phyloP scores from a whole-genome alignment of 64 coral and sea anemone species.

The Pocillopora damicornis region DNA sequence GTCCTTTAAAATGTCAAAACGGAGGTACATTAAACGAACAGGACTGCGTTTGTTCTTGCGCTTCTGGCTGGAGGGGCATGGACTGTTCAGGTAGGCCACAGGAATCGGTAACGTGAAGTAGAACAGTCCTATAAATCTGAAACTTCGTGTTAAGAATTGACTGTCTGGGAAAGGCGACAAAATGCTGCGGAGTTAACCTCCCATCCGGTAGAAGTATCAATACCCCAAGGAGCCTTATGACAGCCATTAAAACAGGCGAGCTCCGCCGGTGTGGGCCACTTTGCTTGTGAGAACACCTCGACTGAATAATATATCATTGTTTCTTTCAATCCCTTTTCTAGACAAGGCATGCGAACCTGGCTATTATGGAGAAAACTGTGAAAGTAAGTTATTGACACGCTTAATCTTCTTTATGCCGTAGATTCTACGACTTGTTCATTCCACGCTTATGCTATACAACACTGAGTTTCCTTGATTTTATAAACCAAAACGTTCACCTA shows the following conservation, averaged over 20 bases:
- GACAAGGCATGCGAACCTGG: neutral
- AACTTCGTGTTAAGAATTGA: neutral
- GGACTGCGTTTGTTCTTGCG: conserved; percentile 42
- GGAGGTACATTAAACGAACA: conserved; percentile 31
- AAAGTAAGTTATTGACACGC: neutral
- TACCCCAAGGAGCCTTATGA: no score
- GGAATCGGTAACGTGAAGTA: neutral
- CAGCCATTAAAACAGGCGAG: no score
- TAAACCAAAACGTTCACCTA: no score
- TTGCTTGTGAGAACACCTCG: no score
- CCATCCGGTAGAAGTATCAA: no score
- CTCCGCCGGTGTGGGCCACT: no score
- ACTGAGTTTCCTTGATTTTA: neutral
- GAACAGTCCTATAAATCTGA: no score
- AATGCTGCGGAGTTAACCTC: no score
- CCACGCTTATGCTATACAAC: neutral
- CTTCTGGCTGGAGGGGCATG: conserved; percentile 11
- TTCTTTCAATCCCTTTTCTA: neutral
- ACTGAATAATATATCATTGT: neutral
- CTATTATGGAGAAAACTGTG: neutral
- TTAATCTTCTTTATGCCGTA: neutral
- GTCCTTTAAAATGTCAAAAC: conserved; percentile 54
- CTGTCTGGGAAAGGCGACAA: neutral
- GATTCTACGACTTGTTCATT: neutral
- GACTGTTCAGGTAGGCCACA: conserved; percentile 65